Percentiles rank a stretch among this genome's conserved stretches.
phyloP scores from a whole-genome alignment of 1,140 invertebrate genomes.

The Dinoponera quadriceps region DNA sequence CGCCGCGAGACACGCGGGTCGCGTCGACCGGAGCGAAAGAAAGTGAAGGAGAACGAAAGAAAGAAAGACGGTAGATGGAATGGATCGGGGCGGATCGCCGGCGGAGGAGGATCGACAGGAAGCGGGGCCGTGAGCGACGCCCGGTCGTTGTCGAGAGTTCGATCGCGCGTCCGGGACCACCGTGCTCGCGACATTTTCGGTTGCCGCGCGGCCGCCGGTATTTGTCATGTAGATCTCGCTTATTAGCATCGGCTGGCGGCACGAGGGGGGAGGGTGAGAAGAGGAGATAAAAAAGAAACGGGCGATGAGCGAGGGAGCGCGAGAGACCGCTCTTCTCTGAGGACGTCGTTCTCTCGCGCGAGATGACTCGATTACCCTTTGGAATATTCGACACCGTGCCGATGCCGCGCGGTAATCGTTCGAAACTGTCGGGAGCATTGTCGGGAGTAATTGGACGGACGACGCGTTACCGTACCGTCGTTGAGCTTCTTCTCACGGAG shows the following conservation, averaged over 20 bases:
- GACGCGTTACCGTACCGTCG: too few species aligned
- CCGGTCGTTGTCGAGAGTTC: constrained; percentile 61
- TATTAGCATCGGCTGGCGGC: constrained; percentile 61
- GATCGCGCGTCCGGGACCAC: constrained; percentile 67
- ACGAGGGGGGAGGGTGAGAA: background rate
- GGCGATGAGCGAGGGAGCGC: background rate
- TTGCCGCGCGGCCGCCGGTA: constrained; percentile 41
- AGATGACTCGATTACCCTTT: too few species aligned
- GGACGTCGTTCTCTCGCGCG: background rate
- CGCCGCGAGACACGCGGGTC: background rate
- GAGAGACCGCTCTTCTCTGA: constrained; percentile 2
- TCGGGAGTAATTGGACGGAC: too few species aligned
- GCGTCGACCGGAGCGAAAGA: background rate
- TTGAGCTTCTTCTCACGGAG: too few species aligned
- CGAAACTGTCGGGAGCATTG: background rate
- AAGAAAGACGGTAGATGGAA: constrained; percentile 19
- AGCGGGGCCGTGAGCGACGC: constrained; percentile 14
- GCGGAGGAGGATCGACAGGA: constrained; percentile 30
- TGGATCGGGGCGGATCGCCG: constrained; percentile 43
- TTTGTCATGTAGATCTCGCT: constrained; percentile 74
- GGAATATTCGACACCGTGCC: too few species aligned
- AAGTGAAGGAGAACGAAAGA: too few species aligned
- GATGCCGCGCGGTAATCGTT: constrained; percentile 7
- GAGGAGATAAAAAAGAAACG: constrained; percentile 4
- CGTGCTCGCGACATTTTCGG: constrained; percentile 57